A percentile compares a stretch with the other conserved stretches of the same genome.
Conservation (phyloP, 2,113 vertebrate genomes). For the Nibea albiflora region DNA sequence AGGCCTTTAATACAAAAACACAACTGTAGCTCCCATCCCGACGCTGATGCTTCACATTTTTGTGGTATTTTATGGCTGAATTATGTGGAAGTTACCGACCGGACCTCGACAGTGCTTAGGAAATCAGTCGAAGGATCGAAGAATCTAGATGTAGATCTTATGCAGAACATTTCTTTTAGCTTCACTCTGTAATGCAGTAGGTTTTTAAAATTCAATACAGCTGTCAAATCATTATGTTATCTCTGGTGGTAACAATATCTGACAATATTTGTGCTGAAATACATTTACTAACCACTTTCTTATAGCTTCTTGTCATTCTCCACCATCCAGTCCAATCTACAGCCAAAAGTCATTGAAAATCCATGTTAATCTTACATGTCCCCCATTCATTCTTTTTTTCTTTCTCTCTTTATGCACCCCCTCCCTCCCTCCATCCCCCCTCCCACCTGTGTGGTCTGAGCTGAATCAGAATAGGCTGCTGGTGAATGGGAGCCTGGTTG, state of each 20-base stretch:
- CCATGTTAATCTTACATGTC: not conserved
- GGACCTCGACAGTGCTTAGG: conserved; percentile 10
- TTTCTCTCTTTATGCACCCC: not conserved
- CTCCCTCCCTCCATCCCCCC: not conserved
- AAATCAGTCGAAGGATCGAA: not conserved
- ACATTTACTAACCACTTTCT: not conserved
- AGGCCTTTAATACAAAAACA: not conserved
- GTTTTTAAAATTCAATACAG: not conserved
- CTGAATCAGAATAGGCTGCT: conserved; percentile 41
- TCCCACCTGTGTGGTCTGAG: conserved; percentile 34
- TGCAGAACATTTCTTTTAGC: not conserved
- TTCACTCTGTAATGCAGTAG: not conserved
- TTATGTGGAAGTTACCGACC: not conserved
- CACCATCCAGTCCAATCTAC: not conserved
- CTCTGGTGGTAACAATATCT: not conserved
- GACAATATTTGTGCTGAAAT: not conserved
- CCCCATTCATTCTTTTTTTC: not conserved
- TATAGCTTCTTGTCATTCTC: not conserved
- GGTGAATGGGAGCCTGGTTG: conserved; percentile 34
- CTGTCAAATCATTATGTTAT: not conserved
- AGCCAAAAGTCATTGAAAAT: not conserved
- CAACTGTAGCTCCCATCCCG: not conserved
- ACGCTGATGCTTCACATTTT: conserved; percentile 11
- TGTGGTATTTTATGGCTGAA: conserved; percentile 18
- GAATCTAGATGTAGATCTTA: not conserved